Evolutionary conservation across 2,888 invertebrate species (phyloP), one percentile per base, ranked within the genome.

Genomic region (Diploptera punctata): DNA sequence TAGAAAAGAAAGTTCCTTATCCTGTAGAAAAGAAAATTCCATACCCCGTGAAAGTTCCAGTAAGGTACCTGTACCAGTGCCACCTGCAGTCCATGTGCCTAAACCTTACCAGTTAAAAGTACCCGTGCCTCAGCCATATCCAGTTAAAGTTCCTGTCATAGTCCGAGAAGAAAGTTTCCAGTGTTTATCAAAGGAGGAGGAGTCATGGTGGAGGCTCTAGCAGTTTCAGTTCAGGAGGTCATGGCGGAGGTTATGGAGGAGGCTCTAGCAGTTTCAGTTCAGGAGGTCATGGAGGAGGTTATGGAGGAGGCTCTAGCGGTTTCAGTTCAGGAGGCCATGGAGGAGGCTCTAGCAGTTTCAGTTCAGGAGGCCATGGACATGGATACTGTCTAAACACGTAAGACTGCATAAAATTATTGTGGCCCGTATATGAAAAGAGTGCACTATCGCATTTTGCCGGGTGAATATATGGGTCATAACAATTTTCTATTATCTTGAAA

Each of bases 1-100:
- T 47, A n/a, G 47, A 47, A n/a, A 47, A 47, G 47, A 47, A 47
- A 47, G 18, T 47, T n/a, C 47, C 47, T n/a, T 47, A 47, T n/a
- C 47, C 47, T 13, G 47, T 47, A n/a, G 47, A 47, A n/a, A 47
- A 47, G 47, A 47, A 10, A 47, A n/a, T 47, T 13, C 47, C 47
- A n/a, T 47, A 47, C n/a, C 47, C 47, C n/a, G 47, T 47, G 7
- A 47, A 47, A 47, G 47, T 47, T 47, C 47, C 47, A n/a, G 47
- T 47, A n/a, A 47, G n/a, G 47, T 47, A n/a, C 47, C 47, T n/a
- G 47, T 47, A 7, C 47, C 47, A 13, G 47, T n/a, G 4, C 47
- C 47, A 10, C 47, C 7, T n/a, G 3, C 47, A 33, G 33, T 33
- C 10, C 33, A 33, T 33, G 33, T 33, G 5, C 33, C 33, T 10